phyloP scores from a whole-genome alignment of 2,113 vertebrate species.

The Aphyosemion australe region DNA sequence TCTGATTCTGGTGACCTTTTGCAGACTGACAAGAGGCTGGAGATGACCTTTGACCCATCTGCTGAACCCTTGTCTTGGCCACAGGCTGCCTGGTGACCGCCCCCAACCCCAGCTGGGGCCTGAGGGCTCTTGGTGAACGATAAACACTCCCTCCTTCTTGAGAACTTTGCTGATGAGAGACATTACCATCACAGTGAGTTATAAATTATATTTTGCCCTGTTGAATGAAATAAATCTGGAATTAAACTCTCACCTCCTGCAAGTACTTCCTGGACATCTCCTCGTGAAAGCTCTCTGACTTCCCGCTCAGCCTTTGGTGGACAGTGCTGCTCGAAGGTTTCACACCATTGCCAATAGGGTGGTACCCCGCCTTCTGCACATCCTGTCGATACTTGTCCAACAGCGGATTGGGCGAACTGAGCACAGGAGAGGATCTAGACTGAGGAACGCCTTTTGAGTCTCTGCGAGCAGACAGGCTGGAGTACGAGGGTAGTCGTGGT shows the following conservation, averaged over 20 bases:
- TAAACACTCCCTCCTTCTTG: constrained; percentile 78
- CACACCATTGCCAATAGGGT: constrained; percentile 77
- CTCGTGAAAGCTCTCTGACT: constrained; percentile 82
- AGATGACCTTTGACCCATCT: constrained; percentile 83
- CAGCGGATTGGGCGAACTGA: constrained; percentile 73
- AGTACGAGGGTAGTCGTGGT: constrained; percentile 67
- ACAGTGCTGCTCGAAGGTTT: constrained; percentile 79
- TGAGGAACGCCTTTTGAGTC: constrained; percentile 76
- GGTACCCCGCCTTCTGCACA: constrained; percentile 84
- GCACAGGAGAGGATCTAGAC: constrained; percentile 66
- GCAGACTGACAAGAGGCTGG: constrained; percentile 77
- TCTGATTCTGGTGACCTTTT: constrained; percentile 77
- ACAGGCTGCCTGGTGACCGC: constrained; percentile 87
- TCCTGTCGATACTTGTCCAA: constrained; percentile 90
- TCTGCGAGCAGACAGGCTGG: constrained; percentile 65
- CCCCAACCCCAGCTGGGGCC: constrained; percentile 91
- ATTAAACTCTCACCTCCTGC: constrained; percentile 63
- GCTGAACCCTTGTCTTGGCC: constrained; percentile 85
- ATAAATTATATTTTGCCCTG: too few species aligned
- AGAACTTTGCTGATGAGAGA: constrained; percentile 34
- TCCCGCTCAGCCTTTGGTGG: constrained; percentile 79
- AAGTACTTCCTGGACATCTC: constrained; percentile 77
- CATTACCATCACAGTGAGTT: neutral
- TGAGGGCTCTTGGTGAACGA: constrained; percentile 87
- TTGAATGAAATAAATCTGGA: neutral